phyloP scores from a whole-genome alignment of 1,140 invertebrate species.

The Cataglyphis hispanica region DNA sequence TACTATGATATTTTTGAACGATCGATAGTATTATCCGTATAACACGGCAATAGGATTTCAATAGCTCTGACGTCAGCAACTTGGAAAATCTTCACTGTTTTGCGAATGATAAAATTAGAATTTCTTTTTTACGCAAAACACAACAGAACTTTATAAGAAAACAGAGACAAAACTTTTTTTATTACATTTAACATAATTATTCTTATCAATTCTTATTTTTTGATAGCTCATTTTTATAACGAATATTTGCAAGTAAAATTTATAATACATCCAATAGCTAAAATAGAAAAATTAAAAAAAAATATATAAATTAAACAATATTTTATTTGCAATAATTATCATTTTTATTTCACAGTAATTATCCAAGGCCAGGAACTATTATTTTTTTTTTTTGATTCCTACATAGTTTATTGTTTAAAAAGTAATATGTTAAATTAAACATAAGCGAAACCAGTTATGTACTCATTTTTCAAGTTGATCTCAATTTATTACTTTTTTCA shows the following conservation, averaged over 20 bases:
- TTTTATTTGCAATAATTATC: background rate
- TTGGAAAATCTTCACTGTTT: background rate
- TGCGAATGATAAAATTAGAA: background rate
- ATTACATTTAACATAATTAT: background rate
- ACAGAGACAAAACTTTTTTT: background rate
- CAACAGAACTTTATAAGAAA: background rate
- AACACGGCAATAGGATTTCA: background rate
- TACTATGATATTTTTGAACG: background rate
- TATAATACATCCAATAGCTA: background rate
- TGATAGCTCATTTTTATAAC: background rate
- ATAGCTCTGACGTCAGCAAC: background rate
- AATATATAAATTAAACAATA: background rate
- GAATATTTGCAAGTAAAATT: background rate
- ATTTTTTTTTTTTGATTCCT: background rate
- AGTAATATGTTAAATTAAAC: background rate
- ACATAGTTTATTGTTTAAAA: background rate
- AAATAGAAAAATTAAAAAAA: background rate
- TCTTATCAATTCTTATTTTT: background rate
- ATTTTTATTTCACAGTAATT: background rate
- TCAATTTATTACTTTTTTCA: background rate
- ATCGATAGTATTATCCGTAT: slow-evolving; percentile 11
- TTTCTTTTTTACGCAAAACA: background rate
- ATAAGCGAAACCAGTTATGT: background rate
- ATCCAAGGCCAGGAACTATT: background rate
- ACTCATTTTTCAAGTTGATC: background rate